Evolutionary conservation across 2,797 vertebrate genomes (phyloP).

Genomic region (Macropus fuliginosus): DNA sequence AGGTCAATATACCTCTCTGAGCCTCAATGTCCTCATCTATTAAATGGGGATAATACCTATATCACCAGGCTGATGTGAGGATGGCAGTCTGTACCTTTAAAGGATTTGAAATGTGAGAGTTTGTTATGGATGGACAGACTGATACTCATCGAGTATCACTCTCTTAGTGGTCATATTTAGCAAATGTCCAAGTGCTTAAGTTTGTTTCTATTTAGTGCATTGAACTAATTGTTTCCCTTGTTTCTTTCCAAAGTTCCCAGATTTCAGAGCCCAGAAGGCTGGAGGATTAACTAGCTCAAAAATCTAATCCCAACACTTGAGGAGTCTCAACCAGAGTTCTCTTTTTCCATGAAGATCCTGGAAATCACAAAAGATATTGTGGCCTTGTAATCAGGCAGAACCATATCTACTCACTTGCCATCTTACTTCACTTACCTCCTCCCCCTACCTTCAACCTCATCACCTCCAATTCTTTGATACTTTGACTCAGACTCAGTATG

Average conservation of each 20-base stretch:
- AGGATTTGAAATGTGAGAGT: not conserved
- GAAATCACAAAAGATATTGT: not conserved
- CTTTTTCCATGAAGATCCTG: slow-evolving; percentile 47
- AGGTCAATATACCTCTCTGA: not conserved
- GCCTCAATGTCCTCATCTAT: not conserved
- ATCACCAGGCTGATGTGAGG: not conserved
- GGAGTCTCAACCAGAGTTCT: slow-evolving; percentile 39
- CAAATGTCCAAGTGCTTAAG: not conserved
- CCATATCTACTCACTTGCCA: not conserved
- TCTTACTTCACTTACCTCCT: not conserved
- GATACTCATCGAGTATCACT: not conserved
- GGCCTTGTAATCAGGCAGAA: slow-evolving; percentile 13
- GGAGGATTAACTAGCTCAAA: slow-evolving; percentile 57
- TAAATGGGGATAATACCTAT: not conserved
- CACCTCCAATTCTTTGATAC: not conserved
- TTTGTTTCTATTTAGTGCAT: fast-evolving
- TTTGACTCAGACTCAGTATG: slow-evolving; percentile 12
- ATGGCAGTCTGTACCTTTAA: not conserved
- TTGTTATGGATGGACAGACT: not conserved
- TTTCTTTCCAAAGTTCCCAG: slow-evolving; percentile 68
- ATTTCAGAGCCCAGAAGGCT: slow-evolving; percentile 50
- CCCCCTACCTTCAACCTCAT: not conserved
- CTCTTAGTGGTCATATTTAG: fast-evolving
- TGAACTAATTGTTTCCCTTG: not conserved
- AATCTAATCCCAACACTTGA: slow-evolving; percentile 44